Evolutionary conservation across 2,888 invertebrate species (phyloP), one percentile per base, ranked within the genome.

Genomic region (Noctuana brunneofusca): DNA sequence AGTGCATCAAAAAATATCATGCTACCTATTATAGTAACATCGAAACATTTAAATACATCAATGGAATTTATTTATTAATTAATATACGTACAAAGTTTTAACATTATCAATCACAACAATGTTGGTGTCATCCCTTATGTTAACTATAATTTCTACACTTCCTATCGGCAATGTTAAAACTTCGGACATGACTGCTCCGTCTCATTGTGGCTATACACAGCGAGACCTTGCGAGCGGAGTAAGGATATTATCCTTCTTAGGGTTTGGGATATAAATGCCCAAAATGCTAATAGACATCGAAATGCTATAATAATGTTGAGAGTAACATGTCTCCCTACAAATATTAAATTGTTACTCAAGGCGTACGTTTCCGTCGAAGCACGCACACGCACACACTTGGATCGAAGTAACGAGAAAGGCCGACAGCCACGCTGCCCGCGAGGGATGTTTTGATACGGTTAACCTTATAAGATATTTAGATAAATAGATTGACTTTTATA

Each of bases 1-100:
- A 80, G 79, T 79, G 84, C 78, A 83, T 86, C 80, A 79, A 87
- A 85, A 85, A 83, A 81, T 83, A 85, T 83, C 78, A 75, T 72
- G 81, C 80, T 81, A 81, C 79, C 77, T 68, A 65, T 74, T 72
- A 79, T 69, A 79, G 81, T 81, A 81, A 80, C 83, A 72, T 71
- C 72, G 76, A 75, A 73, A 78, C 78, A 79, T 72, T 56, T 80
- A 78, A 80, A 80, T 83, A 83, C 82, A 84, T 75, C 76, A 74
- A 85, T 83, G 84, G 82, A 83, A 84, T 85, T 81, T 76, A 67
- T 85, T 81, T 76, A 67, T 72, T 68, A 66, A 65, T 71, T 62
- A 0, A 41, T 9, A 41, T 41, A 16, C 24, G 4, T 27, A 27
- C 27, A 57, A 54, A 60, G 59, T 60, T 60, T 60, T 60, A 60